Conservation (phyloP, 2,797 vertebrate genomes). For the Florisuga fusca region DNA sequence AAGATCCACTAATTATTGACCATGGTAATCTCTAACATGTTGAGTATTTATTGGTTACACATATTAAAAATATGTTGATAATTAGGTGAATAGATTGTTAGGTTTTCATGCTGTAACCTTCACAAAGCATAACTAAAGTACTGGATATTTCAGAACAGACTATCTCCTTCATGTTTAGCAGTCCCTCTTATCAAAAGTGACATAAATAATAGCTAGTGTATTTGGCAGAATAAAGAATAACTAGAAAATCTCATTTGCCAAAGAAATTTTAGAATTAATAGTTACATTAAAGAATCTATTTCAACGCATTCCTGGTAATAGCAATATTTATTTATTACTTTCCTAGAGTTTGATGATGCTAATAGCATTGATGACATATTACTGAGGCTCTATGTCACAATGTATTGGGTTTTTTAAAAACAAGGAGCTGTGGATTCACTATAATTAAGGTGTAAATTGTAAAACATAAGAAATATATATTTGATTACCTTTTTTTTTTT, state of each 20-base stretch:
- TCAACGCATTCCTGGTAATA: background rate
- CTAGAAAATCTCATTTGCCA: conserved; percentile 8
- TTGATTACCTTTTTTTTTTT: background rate
- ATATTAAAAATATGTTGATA: background rate
- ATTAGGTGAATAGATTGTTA: conserved; percentile 6
- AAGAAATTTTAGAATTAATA: background rate
- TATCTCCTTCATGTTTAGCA: background rate
- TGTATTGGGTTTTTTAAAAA: background rate
- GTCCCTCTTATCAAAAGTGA: background rate
- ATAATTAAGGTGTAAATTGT: background rate
- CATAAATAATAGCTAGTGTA: background rate
- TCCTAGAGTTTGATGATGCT: background rate
- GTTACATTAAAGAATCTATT: background rate
- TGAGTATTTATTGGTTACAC: background rate
- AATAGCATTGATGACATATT: background rate
- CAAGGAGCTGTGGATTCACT: background rate
- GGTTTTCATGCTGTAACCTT: background rate
- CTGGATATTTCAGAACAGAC: background rate
- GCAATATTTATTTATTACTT: background rate
- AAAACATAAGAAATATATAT: background rate
- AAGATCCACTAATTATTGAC: background rate
- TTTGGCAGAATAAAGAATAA: background rate
- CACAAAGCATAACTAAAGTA: background rate
- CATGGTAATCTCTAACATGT: background rate
- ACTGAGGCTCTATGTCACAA: background rate